Percentiles rank a stretch among this genome's conserved stretches.
These are phyloP conservation scores for Euplagia quadripunctaria DNA, from an alignment of 2,888 invertebrate genomes.

Conservation along the genomic window DNA sequence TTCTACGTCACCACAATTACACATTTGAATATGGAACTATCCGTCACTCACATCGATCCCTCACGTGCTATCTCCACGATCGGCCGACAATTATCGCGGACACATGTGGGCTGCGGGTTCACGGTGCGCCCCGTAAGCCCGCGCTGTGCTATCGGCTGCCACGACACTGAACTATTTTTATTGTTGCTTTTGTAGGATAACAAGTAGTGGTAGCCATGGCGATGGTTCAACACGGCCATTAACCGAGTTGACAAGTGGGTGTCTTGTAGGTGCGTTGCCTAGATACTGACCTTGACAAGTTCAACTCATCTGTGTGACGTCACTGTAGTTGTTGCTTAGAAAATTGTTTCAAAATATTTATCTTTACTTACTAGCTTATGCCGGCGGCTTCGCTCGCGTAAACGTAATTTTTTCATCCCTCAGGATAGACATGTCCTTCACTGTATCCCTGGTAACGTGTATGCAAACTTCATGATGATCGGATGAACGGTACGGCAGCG, in stretches of 20 bases:
- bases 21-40: slow-evolving; percentile 43
- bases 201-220: slow-evolving; percentile 61
- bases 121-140: background rate
- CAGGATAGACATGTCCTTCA: too few relatives aligned
- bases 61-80: slow-evolving; percentile 15
- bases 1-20: slow-evolving; percentile 5
- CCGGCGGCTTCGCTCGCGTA: too few relatives aligned
- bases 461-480: too few relatives aligned
- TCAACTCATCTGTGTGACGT: background rate
- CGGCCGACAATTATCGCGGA: background rate
- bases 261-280: slow-evolving; percentile 46
- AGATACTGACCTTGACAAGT: slow-evolving; percentile 38
- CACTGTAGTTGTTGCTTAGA: background rate
- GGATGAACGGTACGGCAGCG: too few relatives aligned
- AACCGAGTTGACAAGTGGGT: slow-evolving; percentile 43
- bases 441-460: too few relatives aligned
- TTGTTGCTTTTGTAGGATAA: slow-evolving; percentile 42
- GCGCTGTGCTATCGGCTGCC: background rate
- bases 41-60: slow-evolving; percentile 15
- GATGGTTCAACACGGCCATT: slow-evolving; percentile 66
- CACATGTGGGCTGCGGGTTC: background rate
- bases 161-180: slow-evolving; percentile 44
- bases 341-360: background rate
- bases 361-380: too few relatives aligned
- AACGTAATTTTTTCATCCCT: too few relatives aligned